Conservation (phyloP, 1,140 invertebrate species). For the Eubasilissa regina region DNA sequence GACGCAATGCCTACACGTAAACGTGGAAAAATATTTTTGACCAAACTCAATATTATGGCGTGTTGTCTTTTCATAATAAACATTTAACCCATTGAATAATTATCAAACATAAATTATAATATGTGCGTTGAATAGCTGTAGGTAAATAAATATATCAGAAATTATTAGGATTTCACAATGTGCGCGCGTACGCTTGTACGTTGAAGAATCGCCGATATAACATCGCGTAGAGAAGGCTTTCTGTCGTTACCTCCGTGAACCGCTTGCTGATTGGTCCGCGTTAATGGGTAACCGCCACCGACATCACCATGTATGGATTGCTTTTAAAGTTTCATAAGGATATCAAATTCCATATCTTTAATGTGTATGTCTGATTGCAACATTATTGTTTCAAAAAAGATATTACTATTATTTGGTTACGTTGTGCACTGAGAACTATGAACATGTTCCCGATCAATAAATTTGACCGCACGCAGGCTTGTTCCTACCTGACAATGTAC, state of each 20-base stretch:
- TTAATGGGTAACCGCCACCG: too few species aligned
- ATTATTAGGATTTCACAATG: constrained; percentile 32
- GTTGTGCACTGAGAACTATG: too few species aligned
- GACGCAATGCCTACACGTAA: constrained; percentile 10
- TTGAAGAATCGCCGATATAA: constrained; percentile 12
- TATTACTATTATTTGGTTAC: too few species aligned
- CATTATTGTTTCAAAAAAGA: neutral
- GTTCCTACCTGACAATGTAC: too few species aligned
- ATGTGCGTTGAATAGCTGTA: constrained; percentile 25
- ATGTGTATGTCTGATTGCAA: neutral
- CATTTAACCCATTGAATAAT: neutral
- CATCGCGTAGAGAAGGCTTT: neutral
- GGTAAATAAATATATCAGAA: constrained; percentile 34
- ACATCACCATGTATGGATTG: neutral
- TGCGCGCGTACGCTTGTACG: neutral
- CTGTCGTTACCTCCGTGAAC: too few species aligned
- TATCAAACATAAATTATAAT: neutral
- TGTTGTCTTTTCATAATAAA: constrained; percentile 16
- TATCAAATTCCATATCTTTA: constrained; percentile 28
- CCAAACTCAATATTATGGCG: constrained; percentile 34
- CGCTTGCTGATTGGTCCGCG: too few species aligned
- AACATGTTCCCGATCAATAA: too few species aligned
- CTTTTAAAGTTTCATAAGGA: constrained; percentile 6
- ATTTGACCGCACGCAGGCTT: too few species aligned
- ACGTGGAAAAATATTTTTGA: constrained; percentile 4